phyloP scores from a whole-genome alignment of 2,888 invertebrate genomes.

The Incurvaria masculella region DNA sequence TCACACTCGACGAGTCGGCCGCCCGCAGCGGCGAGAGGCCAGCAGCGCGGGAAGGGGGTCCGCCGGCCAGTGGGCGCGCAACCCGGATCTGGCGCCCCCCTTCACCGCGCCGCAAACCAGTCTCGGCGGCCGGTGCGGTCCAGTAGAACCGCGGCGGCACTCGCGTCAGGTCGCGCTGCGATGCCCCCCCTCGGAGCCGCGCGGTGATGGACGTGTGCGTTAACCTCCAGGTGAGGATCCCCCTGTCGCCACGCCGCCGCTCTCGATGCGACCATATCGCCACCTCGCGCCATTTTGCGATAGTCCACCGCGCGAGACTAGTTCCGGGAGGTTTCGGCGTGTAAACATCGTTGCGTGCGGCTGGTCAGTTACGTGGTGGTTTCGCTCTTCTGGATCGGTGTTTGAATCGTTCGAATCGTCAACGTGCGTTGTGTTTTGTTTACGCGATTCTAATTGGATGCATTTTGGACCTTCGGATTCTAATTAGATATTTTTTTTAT shows the following conservation, averaged over 20 bases:
- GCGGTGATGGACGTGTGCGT: slow-evolving; percentile 50
- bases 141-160: slow-evolving; percentile 19
- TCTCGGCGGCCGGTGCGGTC: slow-evolving; percentile 23
- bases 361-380: too few relatives aligned
- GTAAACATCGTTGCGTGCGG: too few relatives aligned
- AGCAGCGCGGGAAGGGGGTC: slow-evolving; percentile 12
- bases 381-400: too few relatives aligned
- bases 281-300: too few relatives aligned
- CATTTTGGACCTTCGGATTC: too few relatives aligned
- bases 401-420: too few relatives aligned
- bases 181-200: slow-evolving; percentile 27
- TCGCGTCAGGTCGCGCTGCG: slow-evolving; percentile 29
- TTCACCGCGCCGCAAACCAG: slow-evolving; percentile 52
- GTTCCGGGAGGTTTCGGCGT: too few relatives aligned
- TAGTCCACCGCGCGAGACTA: too few relatives aligned
- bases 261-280: too few relatives aligned
- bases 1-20: slow-evolving; percentile 3
- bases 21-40: slow-evolving; percentile 11
- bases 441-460: too few relatives aligned
- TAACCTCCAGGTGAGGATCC: slow-evolving; percentile 51
- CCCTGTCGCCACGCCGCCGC: not conserved
- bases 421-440: too few relatives aligned
- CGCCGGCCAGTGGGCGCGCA: slow-evolving; percentile 21
- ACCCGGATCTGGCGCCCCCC: slow-evolving; percentile 54
- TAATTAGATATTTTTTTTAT: too few relatives aligned